phyloP scores from a whole-genome alignment of 2,113 vertebrate genomes.

The Meles meles region DNA sequence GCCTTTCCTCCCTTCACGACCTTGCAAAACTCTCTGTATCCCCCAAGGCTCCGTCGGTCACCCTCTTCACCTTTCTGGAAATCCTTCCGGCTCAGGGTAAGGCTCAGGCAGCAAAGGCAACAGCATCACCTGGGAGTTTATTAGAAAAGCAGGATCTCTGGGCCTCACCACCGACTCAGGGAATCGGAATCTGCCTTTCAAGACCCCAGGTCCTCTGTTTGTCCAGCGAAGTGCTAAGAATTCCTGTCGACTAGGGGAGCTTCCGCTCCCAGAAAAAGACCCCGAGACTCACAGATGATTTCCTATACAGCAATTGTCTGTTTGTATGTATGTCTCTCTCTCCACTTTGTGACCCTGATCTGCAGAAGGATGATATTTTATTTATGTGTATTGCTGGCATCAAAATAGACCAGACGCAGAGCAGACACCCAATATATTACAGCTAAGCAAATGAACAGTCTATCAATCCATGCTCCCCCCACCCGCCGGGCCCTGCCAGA shows the following conservation, averaged over 20 bases:
- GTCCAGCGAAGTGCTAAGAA: fast-evolving
- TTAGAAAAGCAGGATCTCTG: not conserved
- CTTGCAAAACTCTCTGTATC: not conserved
- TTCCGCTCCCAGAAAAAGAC: not conserved
- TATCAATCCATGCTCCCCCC: not conserved
- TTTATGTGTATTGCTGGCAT: not conserved
- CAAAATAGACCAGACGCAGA: not conserved
- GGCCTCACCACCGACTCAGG: fast-evolving
- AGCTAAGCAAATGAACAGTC: not conserved
- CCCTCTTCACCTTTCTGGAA: not conserved
- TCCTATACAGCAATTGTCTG: not conserved
- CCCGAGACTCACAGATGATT: too few species aligned
- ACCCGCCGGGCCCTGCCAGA: not conserved
- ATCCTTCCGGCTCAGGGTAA: not conserved
- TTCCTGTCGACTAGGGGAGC: too few species aligned
- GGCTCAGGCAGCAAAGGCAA: fast-evolving
- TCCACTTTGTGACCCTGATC: not conserved
- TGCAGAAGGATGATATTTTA: not conserved
- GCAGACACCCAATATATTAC: not conserved
- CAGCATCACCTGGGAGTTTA: not conserved
- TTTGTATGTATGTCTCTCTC: not conserved
- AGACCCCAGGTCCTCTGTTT: not conserved
- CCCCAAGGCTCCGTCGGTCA: not conserved
- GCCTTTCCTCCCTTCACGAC: not conserved
- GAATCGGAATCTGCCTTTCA: not conserved